phyloP scores from a whole-genome alignment of 64 coral and sea anemone genomes.

The Acropora tenuis region DNA sequence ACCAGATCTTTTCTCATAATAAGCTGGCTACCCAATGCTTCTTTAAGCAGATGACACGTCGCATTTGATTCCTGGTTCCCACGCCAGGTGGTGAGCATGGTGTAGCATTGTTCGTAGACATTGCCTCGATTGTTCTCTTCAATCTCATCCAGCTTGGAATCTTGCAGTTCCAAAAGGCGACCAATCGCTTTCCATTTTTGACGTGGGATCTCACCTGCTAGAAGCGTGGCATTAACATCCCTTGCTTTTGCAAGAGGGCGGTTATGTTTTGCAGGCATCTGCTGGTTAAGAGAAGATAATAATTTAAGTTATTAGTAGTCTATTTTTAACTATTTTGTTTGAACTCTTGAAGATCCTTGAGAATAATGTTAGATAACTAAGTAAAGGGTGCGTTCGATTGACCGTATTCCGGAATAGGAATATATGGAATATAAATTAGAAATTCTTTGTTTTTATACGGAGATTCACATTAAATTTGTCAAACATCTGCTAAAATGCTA shows the following conservation, averaged over 20 bases:
- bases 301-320: too few species aligned
- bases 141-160: conserved; percentile 19
- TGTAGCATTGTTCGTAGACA: conserved; percentile 64
- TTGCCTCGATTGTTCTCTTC: conserved; percentile 14
- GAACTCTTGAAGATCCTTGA: too few species aligned
- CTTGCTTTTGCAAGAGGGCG: not conserved
- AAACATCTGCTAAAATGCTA: too few species aligned
- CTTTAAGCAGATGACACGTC: conserved; percentile 38
- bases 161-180: conserved; percentile 43
- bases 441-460: too few species aligned
- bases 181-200: conserved; percentile 46
- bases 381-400: too few species aligned
- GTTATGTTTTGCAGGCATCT: not conserved
- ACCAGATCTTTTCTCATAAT: conserved; percentile 34
- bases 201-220: conserved; percentile 43
- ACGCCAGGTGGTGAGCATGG: conserved; percentile 45
- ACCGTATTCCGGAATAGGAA: too few species aligned
- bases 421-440: too few species aligned
- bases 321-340: too few species aligned
- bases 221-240: not conserved
- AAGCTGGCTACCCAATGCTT: conserved; percentile 5
- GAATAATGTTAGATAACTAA: too few species aligned
- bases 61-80: not conserved
- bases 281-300: not conserved
- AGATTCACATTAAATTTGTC: too few species aligned